A percentile compares a stretch with the other conserved stretches of the same genome.
These are phyloP conservation scores for Dinomys branickii DNA, from an alignment of 2,113 vertebrate species.

Conservation along the genomic window DNA sequence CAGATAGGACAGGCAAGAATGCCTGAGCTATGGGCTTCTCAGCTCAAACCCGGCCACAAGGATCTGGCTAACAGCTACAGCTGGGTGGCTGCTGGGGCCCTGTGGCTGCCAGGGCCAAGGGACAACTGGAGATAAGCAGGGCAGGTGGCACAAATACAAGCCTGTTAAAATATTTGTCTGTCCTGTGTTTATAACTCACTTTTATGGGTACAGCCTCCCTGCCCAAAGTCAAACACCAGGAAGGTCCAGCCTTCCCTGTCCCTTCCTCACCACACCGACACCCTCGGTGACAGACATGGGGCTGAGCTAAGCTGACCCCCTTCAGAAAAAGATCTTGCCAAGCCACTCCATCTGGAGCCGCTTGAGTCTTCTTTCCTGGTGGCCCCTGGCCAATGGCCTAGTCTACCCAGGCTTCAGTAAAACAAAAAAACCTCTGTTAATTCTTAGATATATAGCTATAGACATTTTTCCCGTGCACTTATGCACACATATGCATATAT, in stretches of 20 bases:
- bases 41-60: not conserved
- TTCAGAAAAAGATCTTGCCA: not conserved
- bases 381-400: not conserved
- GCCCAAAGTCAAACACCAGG: not conserved
- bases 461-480: not conserved
- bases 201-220: not conserved
- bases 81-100: not conserved
- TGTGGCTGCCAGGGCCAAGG: not conserved
- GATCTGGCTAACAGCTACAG: not conserved
- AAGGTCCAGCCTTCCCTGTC: not conserved
- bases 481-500: not conserved
- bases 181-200: not conserved
- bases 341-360: not conserved
- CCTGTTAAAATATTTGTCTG: not conserved
- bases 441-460: not conserved
- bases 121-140: not conserved
- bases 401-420: not conserved
- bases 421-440: not conserved
- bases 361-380: not conserved
- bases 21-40: not conserved
- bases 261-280: not conserved
- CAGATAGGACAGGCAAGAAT: not conserved
- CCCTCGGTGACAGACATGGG: not conserved
- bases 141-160: not conserved
- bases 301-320: not conserved